Conservation (phyloP, 2,113 vertebrate genomes). For the Rattus norvegicus region GRCr8 NC_086020.1:186264501-186265000, state of each 20-base stretch:
- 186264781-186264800: background rate
- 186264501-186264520: background rate
- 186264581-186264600: background rate
- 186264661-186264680: constrained; percentile 13
- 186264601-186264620: background rate
- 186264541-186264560: background rate
- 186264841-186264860: background rate
- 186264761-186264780: background rate
- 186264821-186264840: background rate
- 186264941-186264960: background rate
- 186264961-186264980: background rate
- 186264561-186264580: background rate
- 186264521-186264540: background rate
- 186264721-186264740: background rate
- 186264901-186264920: background rate
- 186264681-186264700: constrained; percentile 44
- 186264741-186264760: background rate
- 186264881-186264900: background rate
- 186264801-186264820: background rate
- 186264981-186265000: constrained; percentile 31
- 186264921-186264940: background rate
- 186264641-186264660: background rate
- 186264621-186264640: constrained; percentile 23
- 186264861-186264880: background rate
- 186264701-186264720: constrained; percentile 2